Evolutionary conservation across 2,888 invertebrate genomes (phyloP).

Genomic region (Leptarthrus brevirostris): DNA sequence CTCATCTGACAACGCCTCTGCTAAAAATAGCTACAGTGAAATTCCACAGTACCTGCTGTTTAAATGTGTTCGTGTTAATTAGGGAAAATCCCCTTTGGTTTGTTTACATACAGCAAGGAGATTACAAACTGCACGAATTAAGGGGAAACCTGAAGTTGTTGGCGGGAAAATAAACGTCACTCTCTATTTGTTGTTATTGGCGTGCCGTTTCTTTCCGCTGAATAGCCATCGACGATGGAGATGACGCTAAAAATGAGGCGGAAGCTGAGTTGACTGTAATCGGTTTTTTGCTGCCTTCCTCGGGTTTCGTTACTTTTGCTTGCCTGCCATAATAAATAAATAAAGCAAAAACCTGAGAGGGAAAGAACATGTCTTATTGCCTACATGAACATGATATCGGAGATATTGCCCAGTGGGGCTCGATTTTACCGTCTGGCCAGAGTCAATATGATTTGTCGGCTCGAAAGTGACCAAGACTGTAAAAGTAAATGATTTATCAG

Average conservation of each 20-base stretch:
- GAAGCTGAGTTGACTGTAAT: constrained; percentile 3
- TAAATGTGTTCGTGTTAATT: too few relatives aligned
- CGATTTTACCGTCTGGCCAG: neutral
- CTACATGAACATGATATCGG: too few relatives aligned
- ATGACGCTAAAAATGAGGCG: constrained; percentile 5
- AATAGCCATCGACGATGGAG: neutral
- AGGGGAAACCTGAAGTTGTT: neutral
- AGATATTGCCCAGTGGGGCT: too few relatives aligned
- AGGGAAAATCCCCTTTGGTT: too few relatives aligned
- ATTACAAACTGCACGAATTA: neutral
- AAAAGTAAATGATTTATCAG: too few relatives aligned
- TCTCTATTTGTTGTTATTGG: neutral
- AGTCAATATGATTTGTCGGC: neutral
- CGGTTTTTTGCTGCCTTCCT: neutral
- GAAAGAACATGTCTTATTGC: neutral
- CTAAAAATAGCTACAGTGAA: too few relatives aligned
- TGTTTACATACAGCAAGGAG: too few relatives aligned
- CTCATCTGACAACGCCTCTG: too few relatives aligned
- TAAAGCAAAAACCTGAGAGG: neutral
- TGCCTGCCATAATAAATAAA: too few relatives aligned
- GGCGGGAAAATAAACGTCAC: neutral
- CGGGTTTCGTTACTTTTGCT: neutral
- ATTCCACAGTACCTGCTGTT: too few relatives aligned
- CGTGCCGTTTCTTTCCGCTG: neutral
- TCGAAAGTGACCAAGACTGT: neutral